Evolutionary conservation across 2,113 vertebrate species (phyloP), one percentile per base, ranked within the genome.

Genomic region (Apaloderma vittatum): DNA sequence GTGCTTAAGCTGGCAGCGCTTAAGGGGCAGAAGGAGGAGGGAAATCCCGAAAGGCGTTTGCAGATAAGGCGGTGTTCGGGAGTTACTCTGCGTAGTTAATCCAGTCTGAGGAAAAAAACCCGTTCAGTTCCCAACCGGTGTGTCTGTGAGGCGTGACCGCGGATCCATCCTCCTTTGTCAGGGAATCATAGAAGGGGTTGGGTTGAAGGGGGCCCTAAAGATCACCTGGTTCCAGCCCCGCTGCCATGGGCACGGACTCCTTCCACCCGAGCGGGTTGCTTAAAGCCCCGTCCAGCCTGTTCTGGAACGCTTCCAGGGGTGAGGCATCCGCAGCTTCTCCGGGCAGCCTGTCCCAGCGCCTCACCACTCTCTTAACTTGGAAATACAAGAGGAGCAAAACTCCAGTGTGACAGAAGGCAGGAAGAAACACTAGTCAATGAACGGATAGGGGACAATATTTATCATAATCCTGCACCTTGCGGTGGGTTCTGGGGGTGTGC

Each of bases 41-140:
- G 66, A 9, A 13, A 4, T 15, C 21, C 11, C 1, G 20, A 23
- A 3, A n/a, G 34, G 2, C 15, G 1, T 6, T 36, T 5, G 3
- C 6, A 9, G 43, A 13, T 43, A 18, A 48, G 17, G 8, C 10
- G 17, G 27, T 15, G 8, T 30, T 49, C 5, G 58, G 73, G 62
- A 59, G 36, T 18, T 15, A 26, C 8, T 12, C 20, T 55, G 23
- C 54, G 13, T 66, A 1, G 70, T 19, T 37, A 13, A 21, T 12
- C 26, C 65, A 2, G 63, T 1, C 9, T 4, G 72, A 45, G 58
- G 55, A 34, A 20, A 9, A 19, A 14, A 3, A 40, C 10, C 15
- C 22, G 22, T 12, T 24, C 62, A 40, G 11, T 8, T 15, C 16
- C 4, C 51, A 1, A 4, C 29, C 68, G 57, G 12, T 8, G 43